Evolutionary conservation across 2,888 invertebrate species (phyloP).

Genomic region (Plusia festucae): DNA sequence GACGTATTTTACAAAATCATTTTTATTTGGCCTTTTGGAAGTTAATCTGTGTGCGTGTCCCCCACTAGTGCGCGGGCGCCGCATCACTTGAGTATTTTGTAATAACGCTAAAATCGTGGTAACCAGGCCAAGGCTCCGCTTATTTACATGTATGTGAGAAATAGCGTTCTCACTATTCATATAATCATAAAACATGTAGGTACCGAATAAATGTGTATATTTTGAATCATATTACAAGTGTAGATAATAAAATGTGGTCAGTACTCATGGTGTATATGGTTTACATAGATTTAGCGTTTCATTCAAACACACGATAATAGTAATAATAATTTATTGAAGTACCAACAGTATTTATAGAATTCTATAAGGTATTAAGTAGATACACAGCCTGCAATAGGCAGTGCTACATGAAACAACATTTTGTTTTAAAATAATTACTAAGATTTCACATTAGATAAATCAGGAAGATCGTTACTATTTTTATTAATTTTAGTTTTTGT

Average conservation of each 20-base stretch:
- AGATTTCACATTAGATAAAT: too few relatives aligned
- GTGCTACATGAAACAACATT: too few relatives aligned
- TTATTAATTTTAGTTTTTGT: too few relatives aligned
- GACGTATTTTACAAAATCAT: conserved; percentile 10
- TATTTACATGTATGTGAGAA: conserved; percentile 88
- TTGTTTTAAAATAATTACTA: too few relatives aligned
- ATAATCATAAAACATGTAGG: conserved; percentile 46
- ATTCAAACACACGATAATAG: conserved; percentile 1
- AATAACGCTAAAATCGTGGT: conserved; percentile 88
- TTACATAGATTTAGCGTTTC: conserved; percentile 17
- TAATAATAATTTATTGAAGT: background rate
- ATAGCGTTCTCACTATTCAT: conserved; percentile 76
- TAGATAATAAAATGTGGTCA: conserved; percentile 7
- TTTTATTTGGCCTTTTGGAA: conserved; percentile 25
- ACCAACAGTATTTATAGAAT: background rate
- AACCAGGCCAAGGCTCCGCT: conserved; percentile 86
- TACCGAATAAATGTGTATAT: conserved; percentile 41
- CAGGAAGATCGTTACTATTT: too few relatives aligned
- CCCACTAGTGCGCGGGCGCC: conserved; percentile 65
- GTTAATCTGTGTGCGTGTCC: conserved; percentile 38
- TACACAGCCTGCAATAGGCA: too few relatives aligned
- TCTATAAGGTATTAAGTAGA: too few relatives aligned
- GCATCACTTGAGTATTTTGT: conserved; percentile 84
- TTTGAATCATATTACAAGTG: conserved; percentile 36
- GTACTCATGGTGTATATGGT: conserved; percentile 14